Evolutionary conservation across 2,797 vertebrate genomes (phyloP), one percentile per base, ranked within the genome.

Genomic region (Notoglanidium macrostoma): DNA sequence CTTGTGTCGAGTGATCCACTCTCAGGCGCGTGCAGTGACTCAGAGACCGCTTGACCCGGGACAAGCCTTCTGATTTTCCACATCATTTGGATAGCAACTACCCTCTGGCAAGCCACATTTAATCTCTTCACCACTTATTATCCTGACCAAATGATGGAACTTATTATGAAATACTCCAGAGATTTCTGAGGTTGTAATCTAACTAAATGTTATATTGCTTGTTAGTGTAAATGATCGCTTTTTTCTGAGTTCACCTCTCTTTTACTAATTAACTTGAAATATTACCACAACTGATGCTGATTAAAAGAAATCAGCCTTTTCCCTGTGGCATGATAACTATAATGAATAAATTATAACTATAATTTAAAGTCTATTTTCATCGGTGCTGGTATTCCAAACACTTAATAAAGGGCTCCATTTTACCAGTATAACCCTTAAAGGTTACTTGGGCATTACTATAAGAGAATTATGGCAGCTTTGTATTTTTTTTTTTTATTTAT

Each of bases 381-480:
- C 17, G 17, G 8, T 78, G 29, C 17, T 84, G 32, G 23, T 46
- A 68, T 80, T 35, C n/a, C n/a, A n/a, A n/a, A n/a, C n/a, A n/a
- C n/a, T n/a, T 29, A 49, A 14, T 49, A 70, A 87, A 44, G 46
- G 35, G 65, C 55, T 87, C 68, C 29, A 40, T 79, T 14, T 67
- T 79, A 55, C 32, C 7, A 55, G 55, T 88, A 35, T 40, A 87
- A 89, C 63, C 80, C 74, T 59, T 83, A 65, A 83, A 76, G 55
- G 83, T 89, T 49, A 80, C 46, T 82, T 82, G 74, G 83, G 59
- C 82, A 59, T 87, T 63, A 90, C 11, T 77, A 44, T 76, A 49
- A 76, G 40, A 84, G 83, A 90, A 77, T 89, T 86, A 86, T 72
- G 79, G 88, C 87, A 88, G 82, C 88, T 93, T 89, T 91, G 40